These are phyloP conservation scores for Anastrepha obliqua DNA, from an alignment of 1,140 invertebrate genomes.

Conservation along the genomic window DNA sequence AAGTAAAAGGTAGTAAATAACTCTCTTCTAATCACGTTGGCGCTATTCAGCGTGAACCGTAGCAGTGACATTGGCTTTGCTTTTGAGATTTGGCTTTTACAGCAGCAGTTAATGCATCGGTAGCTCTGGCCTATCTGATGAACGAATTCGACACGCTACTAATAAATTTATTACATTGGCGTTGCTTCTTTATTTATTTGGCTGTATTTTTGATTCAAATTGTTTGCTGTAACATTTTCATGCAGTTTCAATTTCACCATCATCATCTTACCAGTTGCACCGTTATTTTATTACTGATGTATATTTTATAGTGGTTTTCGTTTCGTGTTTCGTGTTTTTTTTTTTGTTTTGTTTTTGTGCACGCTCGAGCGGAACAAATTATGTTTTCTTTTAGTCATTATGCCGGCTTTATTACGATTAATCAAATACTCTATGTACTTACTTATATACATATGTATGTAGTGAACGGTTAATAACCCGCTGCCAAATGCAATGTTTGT, in stretches of 20 bases:
- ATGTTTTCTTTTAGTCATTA: neutral
- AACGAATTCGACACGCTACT: slow-evolving; percentile 22
- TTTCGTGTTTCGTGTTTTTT: neutral
- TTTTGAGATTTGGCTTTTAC: neutral
- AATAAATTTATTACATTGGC: neutral
- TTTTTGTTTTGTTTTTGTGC: neutral
- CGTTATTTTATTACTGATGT: neutral
- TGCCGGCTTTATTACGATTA: neutral
- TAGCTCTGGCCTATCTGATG: slow-evolving; percentile 21
- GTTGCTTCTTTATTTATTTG: neutral
- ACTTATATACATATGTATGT: too few species aligned
- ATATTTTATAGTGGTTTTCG: neutral
- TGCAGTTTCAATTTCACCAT: slow-evolving; percentile 22
- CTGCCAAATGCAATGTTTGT: too few species aligned
- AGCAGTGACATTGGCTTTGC: neutral
- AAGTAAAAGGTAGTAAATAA: neutral
- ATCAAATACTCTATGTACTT: neutral
- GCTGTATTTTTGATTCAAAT: neutral
- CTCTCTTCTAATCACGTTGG: slow-evolving; percentile 6
- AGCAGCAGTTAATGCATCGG: neutral
- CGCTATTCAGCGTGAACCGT: neutral
- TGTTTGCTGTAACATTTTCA: slow-evolving; percentile 14
- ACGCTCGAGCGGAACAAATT: slow-evolving; percentile 9
- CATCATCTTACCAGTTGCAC: neutral
- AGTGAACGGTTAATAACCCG: too few species aligned